Percentiles rank a stretch among this genome's conserved stretches.
Evolutionary conservation across 2,888 invertebrate species (phyloP).

Genomic region (Melangyna quadrimaculata): DNA sequence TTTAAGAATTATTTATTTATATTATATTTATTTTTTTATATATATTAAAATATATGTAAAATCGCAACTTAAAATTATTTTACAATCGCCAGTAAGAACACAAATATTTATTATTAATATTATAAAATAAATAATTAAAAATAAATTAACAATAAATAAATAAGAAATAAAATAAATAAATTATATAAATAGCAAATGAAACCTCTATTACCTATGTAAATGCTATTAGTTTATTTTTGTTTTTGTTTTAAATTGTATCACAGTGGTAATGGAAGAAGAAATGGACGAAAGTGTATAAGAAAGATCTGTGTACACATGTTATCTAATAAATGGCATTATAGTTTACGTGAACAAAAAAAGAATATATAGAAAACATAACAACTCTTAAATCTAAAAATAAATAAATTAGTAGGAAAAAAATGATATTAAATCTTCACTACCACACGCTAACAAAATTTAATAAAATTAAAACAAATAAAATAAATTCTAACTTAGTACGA

Average conservation of each 20-base stretch:
- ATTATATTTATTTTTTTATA: slow-evolving; percentile 57
- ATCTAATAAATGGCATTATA: not conserved
- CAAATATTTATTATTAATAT: slow-evolving; percentile 16
- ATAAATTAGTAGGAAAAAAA: slow-evolving; percentile 19
- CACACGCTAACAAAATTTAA: not conserved
- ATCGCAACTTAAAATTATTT: slow-evolving; percentile 15
- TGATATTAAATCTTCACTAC: not conserved
- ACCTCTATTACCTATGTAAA: too few relatives aligned
- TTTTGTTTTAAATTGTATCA: slow-evolving; percentile 43
- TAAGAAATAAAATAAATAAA: slow-evolving; percentile 1
- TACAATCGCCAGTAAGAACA: slow-evolving; percentile 45
- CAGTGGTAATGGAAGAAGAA: slow-evolving; percentile 48
- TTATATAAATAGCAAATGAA: too few relatives aligned
- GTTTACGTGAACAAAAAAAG: not conserved
- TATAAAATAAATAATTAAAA: slow-evolving; percentile 30
- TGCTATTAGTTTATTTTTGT: slow-evolving; percentile 26
- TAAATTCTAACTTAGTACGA: not conserved
- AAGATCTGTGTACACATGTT: not conserved
- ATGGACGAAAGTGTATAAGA: not conserved
- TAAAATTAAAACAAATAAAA: not conserved
- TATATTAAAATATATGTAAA: slow-evolving; percentile 10
- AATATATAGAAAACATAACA: not conserved
- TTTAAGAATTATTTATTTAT: not conserved
- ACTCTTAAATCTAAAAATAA: slow-evolving; percentile 25
- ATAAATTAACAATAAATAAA: slow-evolving; percentile 41